Evolutionary conservation across 1,140 invertebrate genomes (phyloP).

Genomic region (Scaptodrosophila lebanonensis): DNA sequence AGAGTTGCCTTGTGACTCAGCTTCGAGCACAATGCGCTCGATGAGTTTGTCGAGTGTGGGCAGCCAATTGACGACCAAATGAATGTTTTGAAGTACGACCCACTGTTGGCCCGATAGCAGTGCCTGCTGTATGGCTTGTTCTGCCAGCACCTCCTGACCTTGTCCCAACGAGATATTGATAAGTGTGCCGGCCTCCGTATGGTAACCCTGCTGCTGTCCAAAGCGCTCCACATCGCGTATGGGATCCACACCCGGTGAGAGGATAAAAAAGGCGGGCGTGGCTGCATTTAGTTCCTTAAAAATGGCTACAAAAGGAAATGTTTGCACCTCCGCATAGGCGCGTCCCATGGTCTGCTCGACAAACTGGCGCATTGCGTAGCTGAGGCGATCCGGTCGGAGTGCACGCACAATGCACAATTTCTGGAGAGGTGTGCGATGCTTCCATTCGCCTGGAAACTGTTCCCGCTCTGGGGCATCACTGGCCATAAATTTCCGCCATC

Average conservation of each 20-base stretch:
- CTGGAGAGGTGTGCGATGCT: slow-evolving; percentile 92
- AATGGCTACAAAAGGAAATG: slow-evolving; percentile 89
- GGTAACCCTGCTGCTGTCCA: slow-evolving; percentile 88
- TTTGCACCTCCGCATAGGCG: slow-evolving; percentile 88
- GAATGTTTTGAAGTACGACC: slow-evolving; percentile 95
- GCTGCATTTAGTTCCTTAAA: slow-evolving; percentile 90
- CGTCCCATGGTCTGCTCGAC: slow-evolving; percentile 92
- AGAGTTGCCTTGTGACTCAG: slow-evolving; percentile 76
- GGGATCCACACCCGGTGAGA: slow-evolving; percentile 96
- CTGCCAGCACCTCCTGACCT: slow-evolving; percentile 94
- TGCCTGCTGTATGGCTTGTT: slow-evolving; percentile 88
- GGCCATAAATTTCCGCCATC: slow-evolving; percentile 95
- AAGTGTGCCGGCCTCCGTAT: slow-evolving; percentile 88
- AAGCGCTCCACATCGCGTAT: slow-evolving; percentile 91
- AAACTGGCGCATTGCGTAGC: slow-evolving; percentile 79
- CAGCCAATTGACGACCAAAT: slow-evolving; percentile 94
- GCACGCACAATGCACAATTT: slow-evolving; percentile 94
- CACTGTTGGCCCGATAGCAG: slow-evolving; percentile 91
- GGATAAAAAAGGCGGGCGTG: slow-evolving; percentile 95
- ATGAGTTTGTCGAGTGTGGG: slow-evolving; percentile 93
- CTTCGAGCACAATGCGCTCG: slow-evolving; percentile 79
- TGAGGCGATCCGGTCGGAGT: slow-evolving; percentile 86
- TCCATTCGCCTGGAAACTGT: slow-evolving; percentile 97
- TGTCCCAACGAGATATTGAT: slow-evolving; percentile 96
- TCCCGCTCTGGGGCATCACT: slow-evolving; percentile 94